A percentile compares a stretch with the other conserved stretches of the same genome.
Evolutionary conservation across 2,113 vertebrate species (phyloP).

Genomic region (Lycaon pictus): DNA sequence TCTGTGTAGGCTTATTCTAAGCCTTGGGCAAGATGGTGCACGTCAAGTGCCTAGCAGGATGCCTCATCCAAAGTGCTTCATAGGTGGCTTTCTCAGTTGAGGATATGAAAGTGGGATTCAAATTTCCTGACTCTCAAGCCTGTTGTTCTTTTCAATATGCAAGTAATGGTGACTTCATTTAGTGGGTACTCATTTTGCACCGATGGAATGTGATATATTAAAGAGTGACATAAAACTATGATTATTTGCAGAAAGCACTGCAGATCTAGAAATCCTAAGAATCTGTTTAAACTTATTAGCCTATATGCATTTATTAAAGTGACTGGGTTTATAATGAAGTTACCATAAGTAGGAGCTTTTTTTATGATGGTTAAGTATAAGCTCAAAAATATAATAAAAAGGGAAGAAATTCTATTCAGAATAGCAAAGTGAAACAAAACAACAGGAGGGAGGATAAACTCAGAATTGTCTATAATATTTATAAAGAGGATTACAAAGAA

Average conservation of each 20-base stretch:
- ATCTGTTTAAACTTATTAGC: constrained; percentile 35
- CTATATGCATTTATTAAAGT: neutral
- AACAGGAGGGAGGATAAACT: neutral
- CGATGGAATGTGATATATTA: neutral
- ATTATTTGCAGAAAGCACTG: neutral
- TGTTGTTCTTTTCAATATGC: neutral
- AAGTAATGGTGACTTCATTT: neutral
- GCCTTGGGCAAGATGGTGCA: neutral
- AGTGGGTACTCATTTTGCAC: neutral
- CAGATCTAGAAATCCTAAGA: constrained; percentile 31
- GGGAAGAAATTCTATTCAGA: constrained; percentile 16
- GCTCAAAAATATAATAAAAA: neutral
- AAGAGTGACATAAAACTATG: neutral
- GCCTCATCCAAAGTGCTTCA: neutral
- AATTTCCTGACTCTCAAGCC: neutral
- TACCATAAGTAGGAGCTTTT: neutral
- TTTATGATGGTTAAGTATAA: neutral
- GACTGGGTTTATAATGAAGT: neutral
- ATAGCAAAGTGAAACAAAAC: neutral
- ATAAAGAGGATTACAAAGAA: constrained; percentile 34
- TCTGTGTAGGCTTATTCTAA: constrained; percentile 28
- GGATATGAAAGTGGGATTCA: neutral
- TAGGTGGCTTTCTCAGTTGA: neutral
- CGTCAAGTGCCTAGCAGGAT: neutral
- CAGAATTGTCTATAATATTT: constrained; percentile 3